phyloP scores from a whole-genome alignment of 2,888 invertebrate species.

The Sphecodes monilicornis region DNA sequence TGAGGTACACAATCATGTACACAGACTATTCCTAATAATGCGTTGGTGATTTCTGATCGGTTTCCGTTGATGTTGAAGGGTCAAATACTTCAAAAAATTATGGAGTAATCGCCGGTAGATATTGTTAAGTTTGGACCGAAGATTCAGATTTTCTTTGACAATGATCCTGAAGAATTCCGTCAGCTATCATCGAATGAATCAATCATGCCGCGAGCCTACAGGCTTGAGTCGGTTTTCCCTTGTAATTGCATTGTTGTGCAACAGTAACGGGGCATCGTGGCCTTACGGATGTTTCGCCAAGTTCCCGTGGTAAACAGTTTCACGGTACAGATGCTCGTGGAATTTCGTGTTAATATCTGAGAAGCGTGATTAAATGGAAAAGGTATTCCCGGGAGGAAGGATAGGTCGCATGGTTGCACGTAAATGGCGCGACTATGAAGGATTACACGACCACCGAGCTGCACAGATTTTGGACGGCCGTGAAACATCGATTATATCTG shows the following conservation, averaged over 20 bases:
- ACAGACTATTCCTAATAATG: no score
- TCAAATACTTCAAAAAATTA: no score
- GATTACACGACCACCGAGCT: constrained; percentile 9
- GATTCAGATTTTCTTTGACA: background rate
- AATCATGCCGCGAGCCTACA: background rate
- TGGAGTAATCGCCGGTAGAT: no score
- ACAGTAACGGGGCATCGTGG: background rate
- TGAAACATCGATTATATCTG: constrained; percentile 24
- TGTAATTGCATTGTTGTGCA: constrained; percentile 12
- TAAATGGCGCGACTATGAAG: constrained; percentile 28
- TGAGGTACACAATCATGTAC: no score
- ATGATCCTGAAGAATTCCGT: background rate
- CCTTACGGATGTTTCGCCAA: background rate
- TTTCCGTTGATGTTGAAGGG: no score
- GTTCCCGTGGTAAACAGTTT: background rate
- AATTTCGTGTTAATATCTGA: constrained; percentile 20
- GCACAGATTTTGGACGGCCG: constrained; percentile 11
- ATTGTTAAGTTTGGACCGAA: background rate
- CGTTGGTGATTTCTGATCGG: no score
- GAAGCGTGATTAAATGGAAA: constrained; percentile 19
- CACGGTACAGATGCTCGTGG: background rate
- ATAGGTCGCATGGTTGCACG: constrained; percentile 10
- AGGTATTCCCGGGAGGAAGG: constrained; percentile 1
- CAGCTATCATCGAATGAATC: background rate
- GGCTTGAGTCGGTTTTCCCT: background rate